Conservation (phyloP, 2,888 invertebrate species). For the Spodoptera picta region DNA sequence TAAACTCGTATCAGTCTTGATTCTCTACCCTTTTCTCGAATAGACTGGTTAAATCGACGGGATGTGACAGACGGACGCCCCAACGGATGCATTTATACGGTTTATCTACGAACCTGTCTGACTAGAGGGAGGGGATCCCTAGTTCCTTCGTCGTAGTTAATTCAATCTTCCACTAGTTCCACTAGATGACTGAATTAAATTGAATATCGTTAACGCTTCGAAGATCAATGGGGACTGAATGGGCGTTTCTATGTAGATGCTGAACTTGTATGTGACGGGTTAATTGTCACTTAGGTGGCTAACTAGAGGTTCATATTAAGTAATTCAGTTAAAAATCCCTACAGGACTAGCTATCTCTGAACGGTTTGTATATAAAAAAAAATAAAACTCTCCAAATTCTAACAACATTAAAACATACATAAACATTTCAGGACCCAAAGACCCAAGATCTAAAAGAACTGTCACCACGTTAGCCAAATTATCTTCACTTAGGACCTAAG, state of each 20-base stretch:
- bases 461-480: constrained; percentile 41
- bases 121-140: constrained; percentile 25
- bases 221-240: constrained; percentile 28
- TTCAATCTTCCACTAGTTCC: constrained; percentile 40
- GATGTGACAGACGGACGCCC: constrained; percentile 36
- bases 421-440: constrained; percentile 30
- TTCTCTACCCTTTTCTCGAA: constrained; percentile 29
- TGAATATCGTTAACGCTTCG: constrained; percentile 40
- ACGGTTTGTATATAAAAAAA: background rate
- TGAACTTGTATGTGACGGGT: constrained; percentile 21
- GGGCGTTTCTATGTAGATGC: constrained; percentile 24
- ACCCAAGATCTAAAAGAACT: constrained; percentile 22
- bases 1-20: constrained; percentile 10
- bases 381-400: background rate
- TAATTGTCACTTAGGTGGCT: constrained; percentile 11
- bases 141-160: constrained; percentile 40
- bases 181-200: constrained; percentile 45
- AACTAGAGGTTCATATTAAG: constrained; percentile 4
- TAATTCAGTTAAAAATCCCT: too few species aligned
- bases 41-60: constrained; percentile 36
- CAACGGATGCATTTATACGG: constrained; percentile 48
- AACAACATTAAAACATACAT: constrained; percentile 15
- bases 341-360: too few species aligned
- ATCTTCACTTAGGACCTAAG: constrained; percentile 24
- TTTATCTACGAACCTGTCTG: constrained; percentile 23